These are phyloP conservation scores for Polypterus bichir DNA, from an alignment of 2,113 vertebrate genomes.

Conservation along the genomic window DNA sequence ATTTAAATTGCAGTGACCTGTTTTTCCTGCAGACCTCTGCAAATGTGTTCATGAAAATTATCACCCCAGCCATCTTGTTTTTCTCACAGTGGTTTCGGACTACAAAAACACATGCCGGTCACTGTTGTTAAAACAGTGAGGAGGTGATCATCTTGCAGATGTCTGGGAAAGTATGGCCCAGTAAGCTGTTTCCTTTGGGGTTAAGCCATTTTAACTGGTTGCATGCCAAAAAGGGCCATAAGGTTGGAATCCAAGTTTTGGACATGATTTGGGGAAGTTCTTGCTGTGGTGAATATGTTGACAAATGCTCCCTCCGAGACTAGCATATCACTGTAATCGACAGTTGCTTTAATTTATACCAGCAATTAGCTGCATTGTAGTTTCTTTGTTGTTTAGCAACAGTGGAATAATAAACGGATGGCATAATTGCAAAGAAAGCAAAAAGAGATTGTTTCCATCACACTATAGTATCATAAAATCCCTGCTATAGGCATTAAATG, in stretches of 20 bases:
- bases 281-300: background rate
- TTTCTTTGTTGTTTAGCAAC: background rate
- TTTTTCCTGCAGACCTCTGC: too few species aligned
- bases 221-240: constrained; percentile 1
- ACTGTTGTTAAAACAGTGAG: too few species aligned
- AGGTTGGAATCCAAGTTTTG: background rate
- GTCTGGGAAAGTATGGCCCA: constrained; percentile 14
- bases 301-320: background rate
- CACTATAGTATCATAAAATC: constrained; percentile 21
- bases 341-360: background rate
- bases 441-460: background rate
- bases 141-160: too few species aligned
- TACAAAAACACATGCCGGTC: too few species aligned
- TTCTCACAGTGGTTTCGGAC: constrained; percentile 16
- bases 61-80: background rate
- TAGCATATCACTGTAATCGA: background rate
- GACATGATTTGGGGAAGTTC: background rate
- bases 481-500: constrained; percentile 23
- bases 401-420: background rate
- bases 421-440: background rate
- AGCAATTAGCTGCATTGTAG: background rate
- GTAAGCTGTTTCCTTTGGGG: constrained; percentile 15
- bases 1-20: too few species aligned
- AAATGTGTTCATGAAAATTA: too few species aligned
- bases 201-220: background rate